Conservation (phyloP, 2,888 invertebrate species). For the Phasia obesa region DNA sequence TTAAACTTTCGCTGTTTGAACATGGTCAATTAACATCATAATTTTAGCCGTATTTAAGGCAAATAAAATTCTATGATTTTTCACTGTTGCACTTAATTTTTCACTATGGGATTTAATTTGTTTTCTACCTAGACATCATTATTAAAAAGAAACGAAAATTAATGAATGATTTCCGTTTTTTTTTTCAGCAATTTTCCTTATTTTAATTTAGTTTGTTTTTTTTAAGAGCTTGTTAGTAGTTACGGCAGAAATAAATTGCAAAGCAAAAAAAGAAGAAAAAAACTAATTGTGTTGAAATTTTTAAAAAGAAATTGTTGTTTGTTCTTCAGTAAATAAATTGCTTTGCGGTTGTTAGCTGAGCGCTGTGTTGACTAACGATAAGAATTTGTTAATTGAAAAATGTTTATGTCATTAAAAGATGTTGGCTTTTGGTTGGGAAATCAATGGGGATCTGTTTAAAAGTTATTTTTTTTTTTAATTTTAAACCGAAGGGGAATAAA, state of each 20-base stretch:
- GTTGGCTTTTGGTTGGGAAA: constrained; percentile 1
- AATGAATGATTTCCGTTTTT: constrained; percentile 12
- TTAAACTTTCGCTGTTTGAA: constrained; percentile 45
- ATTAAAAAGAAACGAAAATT: constrained; percentile 12
- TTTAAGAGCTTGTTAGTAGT: constrained; percentile 14
- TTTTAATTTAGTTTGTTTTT: background rate
- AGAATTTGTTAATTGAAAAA: constrained; percentile 42
- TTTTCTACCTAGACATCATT: constrained; percentile 50
- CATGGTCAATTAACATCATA: constrained; percentile 63
- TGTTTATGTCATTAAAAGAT: constrained; percentile 29
- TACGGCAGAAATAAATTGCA: constrained; percentile 28
- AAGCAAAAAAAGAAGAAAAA: constrained; percentile 17
- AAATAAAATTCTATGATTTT: constrained; percentile 5
- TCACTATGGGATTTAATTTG: constrained; percentile 51
- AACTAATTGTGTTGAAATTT: constrained; percentile 34
- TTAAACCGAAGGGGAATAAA: background rate
- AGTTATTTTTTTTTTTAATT: background rate
- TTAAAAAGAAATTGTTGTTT: constrained; percentile 7
- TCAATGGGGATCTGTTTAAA: background rate
- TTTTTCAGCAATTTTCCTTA: background rate
- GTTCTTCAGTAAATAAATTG: constrained; percentile 30
- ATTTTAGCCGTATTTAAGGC: constrained; percentile 15
- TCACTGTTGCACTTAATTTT: constrained; percentile 22
- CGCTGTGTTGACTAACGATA: background rate
- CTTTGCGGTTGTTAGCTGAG: background rate